Evolutionary conservation across 2,797 vertebrate genomes (phyloP), one percentile per base, ranked within the genome.

Genomic region (Babyrousa celebensis): DNA sequence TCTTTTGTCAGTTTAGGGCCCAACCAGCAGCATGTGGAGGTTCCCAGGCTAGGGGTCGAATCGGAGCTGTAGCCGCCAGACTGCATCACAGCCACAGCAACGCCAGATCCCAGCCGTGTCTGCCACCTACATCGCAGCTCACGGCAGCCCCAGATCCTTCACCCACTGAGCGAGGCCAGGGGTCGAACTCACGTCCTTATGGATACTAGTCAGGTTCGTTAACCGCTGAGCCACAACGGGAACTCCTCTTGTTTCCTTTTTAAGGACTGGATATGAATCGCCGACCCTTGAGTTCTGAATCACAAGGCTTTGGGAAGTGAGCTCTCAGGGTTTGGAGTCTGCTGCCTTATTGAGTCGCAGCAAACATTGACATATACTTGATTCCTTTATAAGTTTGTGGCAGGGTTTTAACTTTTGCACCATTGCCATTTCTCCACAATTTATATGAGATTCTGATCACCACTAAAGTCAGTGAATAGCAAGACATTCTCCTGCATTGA

Each of bases 261-360:
- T 75, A 60, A 67, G 82, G 29, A 82, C 12, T 83, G 21, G 25
- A 20, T 32, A 1, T 63, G 54, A 25, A 6, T 52, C 84, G 18
- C 43, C 83, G 21, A 67, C 7, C 27, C 20, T 9, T 67, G 32
- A 8, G 8, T 84, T 84, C 85, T 80, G 56, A 87, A 17, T 48
- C 29, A 85, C 29, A 91, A 72, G 16, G 1, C 23, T 4, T 62
- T 17, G 5, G 6, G 20, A 82, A 23, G n/a, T 85, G 25, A 84
- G 12, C 18, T 23, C 27, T 58, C 3, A 5, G 74, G 12, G 54
- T 71, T 40, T 95, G 88, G 17, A 62, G 63, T 74, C 36, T 90
- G 23, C 27, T 85, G n/a, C 36, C 21, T 83, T 74, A 48, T 92
- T 75, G 83, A 18, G 10, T 92, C 79, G 54, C 70, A 89, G 60